Conservation (phyloP, 2,113 vertebrate genomes). For the Hippocampus guttulatus region DNA sequence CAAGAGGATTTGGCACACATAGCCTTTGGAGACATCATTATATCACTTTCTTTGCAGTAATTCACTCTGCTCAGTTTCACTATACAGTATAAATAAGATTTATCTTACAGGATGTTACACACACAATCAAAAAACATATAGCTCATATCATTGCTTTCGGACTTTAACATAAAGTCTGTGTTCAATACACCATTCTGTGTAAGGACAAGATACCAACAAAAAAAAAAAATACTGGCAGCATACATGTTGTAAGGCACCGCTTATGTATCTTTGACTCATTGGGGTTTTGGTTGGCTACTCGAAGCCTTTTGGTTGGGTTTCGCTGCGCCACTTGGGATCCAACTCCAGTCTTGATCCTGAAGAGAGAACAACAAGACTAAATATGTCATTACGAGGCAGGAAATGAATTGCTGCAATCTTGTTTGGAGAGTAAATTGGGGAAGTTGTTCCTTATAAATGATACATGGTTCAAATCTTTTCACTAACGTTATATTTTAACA, state of each 20-base stretch:
- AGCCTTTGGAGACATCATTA: not conserved
- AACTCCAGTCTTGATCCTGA: constrained; percentile 90
- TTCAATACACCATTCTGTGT: constrained; percentile 12
- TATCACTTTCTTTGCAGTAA: not conserved
- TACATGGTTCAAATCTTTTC: not conserved
- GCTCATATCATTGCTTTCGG: constrained; percentile 18
- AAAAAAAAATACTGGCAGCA: constrained; percentile 24
- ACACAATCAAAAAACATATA: constrained; percentile 18
- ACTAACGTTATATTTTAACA: not conserved
- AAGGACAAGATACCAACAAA: constrained; percentile 19
- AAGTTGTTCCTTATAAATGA: not conserved
- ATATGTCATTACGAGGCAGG: not conserved
- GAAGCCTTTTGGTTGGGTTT: constrained; percentile 1
- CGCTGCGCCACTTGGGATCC: constrained; percentile 73
- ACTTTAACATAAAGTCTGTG: constrained; percentile 3
- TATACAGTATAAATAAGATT: constrained; percentile 51
- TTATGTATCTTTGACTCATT: not conserved
- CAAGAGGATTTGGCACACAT: no score
- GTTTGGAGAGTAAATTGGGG: not conserved
- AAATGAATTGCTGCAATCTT: not conserved
- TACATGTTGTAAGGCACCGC: not conserved
- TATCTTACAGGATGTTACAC: constrained; percentile 1
- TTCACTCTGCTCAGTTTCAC: constrained; percentile 14
- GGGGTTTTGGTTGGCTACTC: constrained; percentile 7
- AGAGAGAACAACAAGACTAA: constrained; percentile 30